These are phyloP conservation scores for Gonioctena quinquepunctata DNA, from an alignment of 1,140 invertebrate species.

Conservation along the genomic window DNA sequence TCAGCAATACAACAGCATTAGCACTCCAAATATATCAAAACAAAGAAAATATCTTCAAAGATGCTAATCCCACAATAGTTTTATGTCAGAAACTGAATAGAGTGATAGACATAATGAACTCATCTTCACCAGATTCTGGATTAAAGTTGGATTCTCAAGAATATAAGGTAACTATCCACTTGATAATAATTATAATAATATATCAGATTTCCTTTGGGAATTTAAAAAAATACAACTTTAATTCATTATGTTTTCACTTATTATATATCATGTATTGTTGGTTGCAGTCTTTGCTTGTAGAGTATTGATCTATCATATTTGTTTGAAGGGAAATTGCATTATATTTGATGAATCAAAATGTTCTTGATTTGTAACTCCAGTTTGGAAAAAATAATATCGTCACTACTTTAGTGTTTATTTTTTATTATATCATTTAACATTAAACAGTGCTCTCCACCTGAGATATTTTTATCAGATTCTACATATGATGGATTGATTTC, in stretches of 20 bases:
- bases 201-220: not conserved
- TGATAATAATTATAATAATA: not conserved
- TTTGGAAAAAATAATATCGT: no score
- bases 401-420: no score
- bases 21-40: no score
- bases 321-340: no score
- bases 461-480: not conserved
- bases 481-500: constrained; percentile 16
- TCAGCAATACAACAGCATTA: no score
- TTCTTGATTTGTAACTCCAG: no score
- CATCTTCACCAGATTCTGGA: not conserved
- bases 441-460: not conserved
- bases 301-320: no score
- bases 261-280: not conserved
- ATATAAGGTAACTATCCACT: not conserved
- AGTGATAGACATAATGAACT: not conserved
- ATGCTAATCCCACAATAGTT: not conserved
- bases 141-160: not conserved
- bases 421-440: no score
- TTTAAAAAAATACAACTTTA: not conserved
- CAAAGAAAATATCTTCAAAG: not conserved
- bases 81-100: not conserved
- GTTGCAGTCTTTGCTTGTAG: no score
- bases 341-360: no score
- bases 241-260: not conserved